Percentiles rank a stretch among this genome's conserved stretches.
Conservation (phyloP, 2,113 vertebrate species). For the Oncorhynchus kisutch region DNA sequence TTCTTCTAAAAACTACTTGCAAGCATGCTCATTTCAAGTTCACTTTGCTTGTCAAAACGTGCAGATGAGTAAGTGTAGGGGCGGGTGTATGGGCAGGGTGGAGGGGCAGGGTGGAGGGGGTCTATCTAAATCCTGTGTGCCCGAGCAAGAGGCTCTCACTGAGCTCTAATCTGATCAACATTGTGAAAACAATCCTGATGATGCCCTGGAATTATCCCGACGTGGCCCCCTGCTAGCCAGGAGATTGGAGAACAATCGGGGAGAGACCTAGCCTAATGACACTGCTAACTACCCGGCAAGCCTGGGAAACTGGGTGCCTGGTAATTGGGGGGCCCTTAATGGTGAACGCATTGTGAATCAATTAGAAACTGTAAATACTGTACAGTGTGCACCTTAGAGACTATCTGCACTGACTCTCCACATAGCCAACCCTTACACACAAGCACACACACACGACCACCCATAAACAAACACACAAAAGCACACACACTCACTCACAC, state of each 20-base stretch:
- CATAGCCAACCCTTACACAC: no score
- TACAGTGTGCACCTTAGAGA: slow-evolving; percentile 1
- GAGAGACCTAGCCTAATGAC: slow-evolving; percentile 68
- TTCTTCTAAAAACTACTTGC: slow-evolving; percentile 24
- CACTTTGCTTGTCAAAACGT: not conserved
- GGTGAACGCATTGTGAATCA: slow-evolving; percentile 63
- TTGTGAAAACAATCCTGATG: slow-evolving; percentile 80
- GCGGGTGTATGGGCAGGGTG: no score
- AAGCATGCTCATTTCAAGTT: not conserved
- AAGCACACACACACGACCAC: no score
- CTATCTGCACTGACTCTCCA: no score
- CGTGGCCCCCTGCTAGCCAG: slow-evolving; percentile 66
- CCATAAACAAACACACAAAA: no score
- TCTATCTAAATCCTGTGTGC: slow-evolving; percentile 50
- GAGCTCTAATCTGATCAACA: slow-evolving; percentile 77
- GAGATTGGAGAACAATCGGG: slow-evolving; percentile 71
- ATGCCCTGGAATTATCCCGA: slow-evolving; percentile 72
- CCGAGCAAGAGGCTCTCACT: slow-evolving; percentile 67
- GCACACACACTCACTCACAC: no score
- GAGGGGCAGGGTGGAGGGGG: not conserved
- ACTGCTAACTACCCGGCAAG: slow-evolving; percentile 63
- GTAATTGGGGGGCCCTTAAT: slow-evolving; percentile 70
- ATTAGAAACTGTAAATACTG: slow-evolving; percentile 67
- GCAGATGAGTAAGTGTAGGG: no score
- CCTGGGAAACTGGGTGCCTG: slow-evolving; percentile 71